Evolutionary conservation across 1,140 invertebrate genomes (phyloP).

Genomic region (Sitodiplosis mosellana): DNA sequence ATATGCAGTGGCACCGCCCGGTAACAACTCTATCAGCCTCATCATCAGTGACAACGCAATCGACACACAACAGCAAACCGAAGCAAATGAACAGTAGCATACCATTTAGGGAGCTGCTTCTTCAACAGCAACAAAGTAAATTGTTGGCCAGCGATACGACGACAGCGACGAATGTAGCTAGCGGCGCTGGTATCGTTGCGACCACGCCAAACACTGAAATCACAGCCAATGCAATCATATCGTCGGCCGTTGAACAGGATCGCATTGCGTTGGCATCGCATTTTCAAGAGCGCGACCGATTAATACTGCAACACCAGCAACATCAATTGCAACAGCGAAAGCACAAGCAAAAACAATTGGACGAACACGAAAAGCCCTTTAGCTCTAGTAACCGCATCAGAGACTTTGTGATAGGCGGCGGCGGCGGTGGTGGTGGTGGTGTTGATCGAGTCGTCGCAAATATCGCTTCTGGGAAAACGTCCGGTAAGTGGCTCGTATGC

Average conservation of each 20-base stretch:
- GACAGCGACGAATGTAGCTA: not conserved
- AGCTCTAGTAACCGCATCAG: too few species aligned
- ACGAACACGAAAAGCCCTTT: too few species aligned
- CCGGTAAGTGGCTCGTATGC: too few species aligned
- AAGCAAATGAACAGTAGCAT: constrained; percentile 1
- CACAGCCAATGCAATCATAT: not conserved
- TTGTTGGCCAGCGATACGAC: not conserved
- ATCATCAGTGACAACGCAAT: not conserved
- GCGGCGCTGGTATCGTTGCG: not conserved
- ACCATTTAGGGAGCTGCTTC: not conserved
- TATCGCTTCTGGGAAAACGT: too few species aligned
- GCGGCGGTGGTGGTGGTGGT: too few species aligned
- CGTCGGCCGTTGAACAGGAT: not conserved
- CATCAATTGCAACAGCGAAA: not conserved
- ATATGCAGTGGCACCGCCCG: not conserved
- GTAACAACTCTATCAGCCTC: not conserved
- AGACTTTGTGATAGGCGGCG: too few species aligned
- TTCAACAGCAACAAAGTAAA: not conserved
- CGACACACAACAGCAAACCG: not conserved
- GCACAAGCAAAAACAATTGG: not conserved
- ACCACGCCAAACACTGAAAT: not conserved
- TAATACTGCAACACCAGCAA: not conserved
- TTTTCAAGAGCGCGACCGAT: constrained; percentile 1
- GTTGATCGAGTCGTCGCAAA: too few species aligned
- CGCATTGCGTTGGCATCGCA: not conserved